Conservation (phyloP, 2,888 invertebrate genomes). For the Netelia inedita region DNA sequence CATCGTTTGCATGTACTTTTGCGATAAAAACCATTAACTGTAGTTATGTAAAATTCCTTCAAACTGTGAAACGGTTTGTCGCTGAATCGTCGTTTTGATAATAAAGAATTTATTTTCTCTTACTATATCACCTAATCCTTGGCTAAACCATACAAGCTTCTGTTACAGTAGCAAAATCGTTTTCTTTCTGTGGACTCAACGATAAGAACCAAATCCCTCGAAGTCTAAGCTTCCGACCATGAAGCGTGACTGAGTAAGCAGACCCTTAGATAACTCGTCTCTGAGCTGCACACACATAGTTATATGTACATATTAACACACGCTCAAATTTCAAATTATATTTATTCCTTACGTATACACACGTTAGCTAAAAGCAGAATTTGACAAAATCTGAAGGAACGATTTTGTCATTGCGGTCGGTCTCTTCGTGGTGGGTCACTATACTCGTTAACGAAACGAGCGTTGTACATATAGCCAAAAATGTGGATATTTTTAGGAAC, state of each 20-base stretch:
- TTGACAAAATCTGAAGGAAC: background rate
- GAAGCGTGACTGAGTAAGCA: constrained; percentile 53
- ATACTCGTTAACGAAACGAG: background rate
- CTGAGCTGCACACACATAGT: background rate
- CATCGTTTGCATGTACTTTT: too few relatives aligned
- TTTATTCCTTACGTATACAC: background rate
- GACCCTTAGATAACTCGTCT: background rate
- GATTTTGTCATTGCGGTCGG: background rate
- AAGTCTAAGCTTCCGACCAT: constrained; percentile 31
- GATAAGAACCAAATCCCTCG: background rate
- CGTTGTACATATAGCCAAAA: background rate
- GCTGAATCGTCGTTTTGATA: too few relatives aligned
- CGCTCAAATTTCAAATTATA: background rate
- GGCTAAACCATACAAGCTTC: too few relatives aligned
- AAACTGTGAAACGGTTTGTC: too few relatives aligned
- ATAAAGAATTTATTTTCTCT: too few relatives aligned
- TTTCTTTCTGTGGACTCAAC: too few relatives aligned
- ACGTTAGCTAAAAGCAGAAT: too few relatives aligned
- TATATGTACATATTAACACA: background rate
- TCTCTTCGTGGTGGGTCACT: background rate
- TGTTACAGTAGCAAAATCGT: too few relatives aligned
- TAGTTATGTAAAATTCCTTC: too few relatives aligned
- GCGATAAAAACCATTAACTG: too few relatives aligned
- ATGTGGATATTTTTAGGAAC: constrained; percentile 1
- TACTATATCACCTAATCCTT: too few relatives aligned